A percentile compares a stretch with the other conserved stretches of the same genome.
These are phyloP conservation scores for Sebastes fasciatus DNA, from an alignment of 2,113 vertebrate species.

Conservation along the genomic window DNA sequence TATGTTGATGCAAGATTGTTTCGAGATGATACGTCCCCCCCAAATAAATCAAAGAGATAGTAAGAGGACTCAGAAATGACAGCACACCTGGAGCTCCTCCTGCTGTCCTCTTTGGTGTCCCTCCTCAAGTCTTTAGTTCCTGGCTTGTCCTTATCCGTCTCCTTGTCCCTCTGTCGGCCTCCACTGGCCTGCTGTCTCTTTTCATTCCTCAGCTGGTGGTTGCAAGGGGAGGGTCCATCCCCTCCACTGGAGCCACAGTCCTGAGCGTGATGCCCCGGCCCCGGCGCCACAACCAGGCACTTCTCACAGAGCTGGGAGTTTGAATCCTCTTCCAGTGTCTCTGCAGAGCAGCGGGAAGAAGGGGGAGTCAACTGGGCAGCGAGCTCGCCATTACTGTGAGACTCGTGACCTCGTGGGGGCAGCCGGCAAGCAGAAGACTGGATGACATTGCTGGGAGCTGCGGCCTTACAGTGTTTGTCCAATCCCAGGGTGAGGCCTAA, in stretches of 20 bases:
- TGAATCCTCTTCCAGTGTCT: conserved; percentile 71
- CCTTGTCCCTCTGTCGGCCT: conserved; percentile 62
- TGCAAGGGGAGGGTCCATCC: conserved; percentile 63
- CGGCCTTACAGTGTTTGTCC: conserved; percentile 79
- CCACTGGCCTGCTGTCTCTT: conserved; percentile 68
- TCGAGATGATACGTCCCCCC: too few relatives aligned
- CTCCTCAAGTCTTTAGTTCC: conserved; percentile 64
- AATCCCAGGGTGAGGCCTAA: conserved; percentile 73
- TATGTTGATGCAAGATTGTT: background rate
- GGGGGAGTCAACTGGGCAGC: conserved; percentile 64
- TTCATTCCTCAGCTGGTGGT: conserved; percentile 76
- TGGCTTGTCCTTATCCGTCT: conserved; percentile 58
- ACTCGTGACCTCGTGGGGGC: conserved; percentile 72
- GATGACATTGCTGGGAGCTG: conserved; percentile 81
- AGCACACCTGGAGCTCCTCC: conserved; percentile 67
- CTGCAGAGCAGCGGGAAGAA: conserved; percentile 63
- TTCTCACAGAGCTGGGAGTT: conserved; percentile 81
- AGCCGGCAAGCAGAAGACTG: conserved; percentile 82
- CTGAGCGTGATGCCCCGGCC: conserved; percentile 62
- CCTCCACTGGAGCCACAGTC: conserved; percentile 63
- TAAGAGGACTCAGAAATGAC: background rate
- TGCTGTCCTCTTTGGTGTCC: conserved; percentile 76
- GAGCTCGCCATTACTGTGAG: conserved; percentile 67
- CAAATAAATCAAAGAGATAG: background rate
- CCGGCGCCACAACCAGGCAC: conserved; percentile 86